phyloP scores from a whole-genome alignment of 2,113 vertebrate species.

The Zosterops pallidus region DNA sequence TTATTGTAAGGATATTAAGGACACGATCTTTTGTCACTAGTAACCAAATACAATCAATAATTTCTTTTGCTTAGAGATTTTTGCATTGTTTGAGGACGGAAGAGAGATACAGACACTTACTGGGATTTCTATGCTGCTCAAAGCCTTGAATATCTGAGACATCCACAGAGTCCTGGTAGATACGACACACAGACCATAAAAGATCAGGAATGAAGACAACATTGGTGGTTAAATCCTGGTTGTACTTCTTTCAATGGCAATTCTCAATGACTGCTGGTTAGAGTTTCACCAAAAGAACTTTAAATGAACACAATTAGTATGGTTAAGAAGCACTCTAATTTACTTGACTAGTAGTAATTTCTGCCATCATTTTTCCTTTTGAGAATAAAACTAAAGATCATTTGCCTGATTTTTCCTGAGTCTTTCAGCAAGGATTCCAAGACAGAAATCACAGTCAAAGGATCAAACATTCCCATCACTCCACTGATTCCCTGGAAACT shows the following conservation, averaged over 20 bases:
- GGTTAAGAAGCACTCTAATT: not conserved
- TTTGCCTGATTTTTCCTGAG: not conserved
- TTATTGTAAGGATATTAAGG: constrained; percentile 22
- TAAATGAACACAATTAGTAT: not conserved
- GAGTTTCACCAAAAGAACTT: not conserved
- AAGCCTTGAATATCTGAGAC: not conserved
- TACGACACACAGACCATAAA: not conserved
- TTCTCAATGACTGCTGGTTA: not conserved
- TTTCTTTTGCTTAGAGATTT: not conserved
- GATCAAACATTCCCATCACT: not conserved
- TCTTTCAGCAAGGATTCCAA: not conserved
- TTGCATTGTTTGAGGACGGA: not conserved
- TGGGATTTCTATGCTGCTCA: not conserved
- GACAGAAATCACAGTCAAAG: not conserved
- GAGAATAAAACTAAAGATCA: not conserved
- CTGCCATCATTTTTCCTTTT: not conserved
- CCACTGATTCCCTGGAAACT: not conserved
- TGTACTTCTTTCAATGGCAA: not conserved
- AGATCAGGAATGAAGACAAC: not conserved
- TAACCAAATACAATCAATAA: not conserved
- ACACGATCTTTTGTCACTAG: not conserved
- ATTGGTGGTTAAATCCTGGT: not conserved
- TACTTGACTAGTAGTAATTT: not conserved
- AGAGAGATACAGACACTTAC: not conserved
- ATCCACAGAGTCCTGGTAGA: not conserved